Base-by-base conservation (phyloP, 2,113 vertebrate genomes). In the Podarcis cretensis region DNA sequence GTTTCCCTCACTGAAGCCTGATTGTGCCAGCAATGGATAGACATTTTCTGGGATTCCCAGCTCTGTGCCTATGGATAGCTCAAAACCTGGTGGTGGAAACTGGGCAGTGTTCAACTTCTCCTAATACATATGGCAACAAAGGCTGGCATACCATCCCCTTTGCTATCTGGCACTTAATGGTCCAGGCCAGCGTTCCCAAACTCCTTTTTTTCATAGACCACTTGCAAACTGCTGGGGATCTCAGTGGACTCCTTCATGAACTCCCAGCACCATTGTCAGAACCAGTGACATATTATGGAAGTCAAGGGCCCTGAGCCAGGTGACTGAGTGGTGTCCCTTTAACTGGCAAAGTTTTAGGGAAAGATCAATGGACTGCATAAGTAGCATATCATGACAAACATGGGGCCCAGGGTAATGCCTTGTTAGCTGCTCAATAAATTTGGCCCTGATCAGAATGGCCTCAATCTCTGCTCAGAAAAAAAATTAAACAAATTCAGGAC, bases 31-130 rank as follows among this genome's bases (percentile, higher is more conserved):
- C 1, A 0, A 12, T 1, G 4, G 0, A 0, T 69, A n/a, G 80
- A 37, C 18, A 69, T 59, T 90, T 75, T 75, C 69, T 81, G 86
- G 88, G 81, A 83, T 92, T 90, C 86, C 86, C 40, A 91, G 88
- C 65, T 57, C 90, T 66, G 89, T 25, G 1, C 84, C 81, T 80
- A 54, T 2, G 0, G 0, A 0, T 27, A 66, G 21, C 40, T 59
- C 66, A 90, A 87, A 59, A 82, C 7, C 30, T 59, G 30, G 54
- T 73, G 30, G 10, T 54, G 54, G 66, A 84, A 71, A 74, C 37
- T 48, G 83, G 63, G 76, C 77, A 73, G 23, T 35, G 2, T 37
- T 35, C 48, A 23, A 6, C 14, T 81, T 87, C 78, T 59, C 16
- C 43, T 27, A 85, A 85, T 14, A 69, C 18, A 79, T 48, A 63